Conservation (phyloP, 2,888 invertebrate species). For the Diloba caeruleocephala region DNA sequence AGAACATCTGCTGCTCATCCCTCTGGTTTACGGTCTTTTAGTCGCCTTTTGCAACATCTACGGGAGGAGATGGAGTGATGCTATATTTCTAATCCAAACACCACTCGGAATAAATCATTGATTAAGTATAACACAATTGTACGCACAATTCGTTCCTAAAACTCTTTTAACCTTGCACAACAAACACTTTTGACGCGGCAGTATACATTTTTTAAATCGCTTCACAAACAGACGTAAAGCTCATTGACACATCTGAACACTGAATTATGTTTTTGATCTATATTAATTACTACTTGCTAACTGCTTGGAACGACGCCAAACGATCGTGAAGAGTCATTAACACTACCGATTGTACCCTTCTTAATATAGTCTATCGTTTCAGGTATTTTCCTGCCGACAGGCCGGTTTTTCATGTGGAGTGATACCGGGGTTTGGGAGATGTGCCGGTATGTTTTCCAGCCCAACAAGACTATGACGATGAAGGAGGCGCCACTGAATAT, state of each 20-base stretch:
- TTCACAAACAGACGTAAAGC: conserved; percentile 33
- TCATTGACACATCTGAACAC: conserved; percentile 45
- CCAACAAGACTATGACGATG: conserved; percentile 52
- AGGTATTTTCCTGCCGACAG: conserved; percentile 89
- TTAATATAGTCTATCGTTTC: conserved; percentile 55
- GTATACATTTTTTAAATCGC: conserved; percentile 20
- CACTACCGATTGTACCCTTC: conserved; percentile 45
- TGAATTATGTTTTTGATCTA: conserved; percentile 52
- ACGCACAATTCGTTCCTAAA: too few relatives aligned
- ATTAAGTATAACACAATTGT: too few relatives aligned
- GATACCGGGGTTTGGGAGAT: conserved; percentile 92
- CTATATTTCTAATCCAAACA: too few relatives aligned
- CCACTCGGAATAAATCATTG: too few relatives aligned
- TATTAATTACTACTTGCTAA: conserved; percentile 52
- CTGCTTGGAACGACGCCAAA: conserved; percentile 48
- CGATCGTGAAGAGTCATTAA: conserved; percentile 50
- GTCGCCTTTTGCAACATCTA: too few relatives aligned
- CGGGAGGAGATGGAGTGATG: too few relatives aligned
- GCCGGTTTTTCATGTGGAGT: conserved; percentile 90
- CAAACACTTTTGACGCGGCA: too few relatives aligned
- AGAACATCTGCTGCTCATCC: too few relatives aligned
- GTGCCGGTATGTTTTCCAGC: conserved; percentile 84
- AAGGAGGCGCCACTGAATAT: conserved; percentile 62
- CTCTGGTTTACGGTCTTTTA: too few relatives aligned
- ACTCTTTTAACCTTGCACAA: too few relatives aligned